Evolutionary conservation across 2,888 invertebrate genomes (phyloP).

Genomic region (Cantharis rufa): DNA sequence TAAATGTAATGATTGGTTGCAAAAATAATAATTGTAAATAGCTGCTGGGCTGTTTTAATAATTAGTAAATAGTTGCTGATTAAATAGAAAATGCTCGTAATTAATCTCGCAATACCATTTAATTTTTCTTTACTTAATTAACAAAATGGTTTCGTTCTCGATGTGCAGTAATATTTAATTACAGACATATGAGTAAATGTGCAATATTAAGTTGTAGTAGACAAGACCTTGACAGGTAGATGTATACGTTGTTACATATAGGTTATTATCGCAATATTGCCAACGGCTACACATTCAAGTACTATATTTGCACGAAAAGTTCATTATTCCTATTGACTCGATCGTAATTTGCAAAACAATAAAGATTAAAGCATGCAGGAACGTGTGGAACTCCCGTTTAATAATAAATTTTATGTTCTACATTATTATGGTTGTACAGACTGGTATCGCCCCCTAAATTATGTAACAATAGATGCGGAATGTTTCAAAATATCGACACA

Average conservation of each 20-base stretch:
- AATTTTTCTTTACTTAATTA: constrained; percentile 2
- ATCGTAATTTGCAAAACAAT: not conserved
- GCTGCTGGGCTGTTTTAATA: not conserved
- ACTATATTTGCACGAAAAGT: not conserved
- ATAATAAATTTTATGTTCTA: not conserved
- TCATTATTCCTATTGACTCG: constrained; percentile 7
- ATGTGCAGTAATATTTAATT: constrained; percentile 16
- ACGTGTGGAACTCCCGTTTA: not conserved
- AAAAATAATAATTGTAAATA: not conserved
- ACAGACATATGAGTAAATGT: constrained; percentile 13
- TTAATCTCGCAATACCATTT: not conserved
- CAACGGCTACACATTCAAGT: constrained; percentile 6
- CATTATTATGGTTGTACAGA: too few relatives aligned
- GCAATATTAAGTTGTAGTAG: constrained; percentile 17
- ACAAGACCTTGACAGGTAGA: constrained; percentile 10
- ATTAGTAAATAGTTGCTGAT: not conserved
- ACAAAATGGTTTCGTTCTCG: constrained; percentile 13
- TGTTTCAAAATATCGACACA: not conserved
- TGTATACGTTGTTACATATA: constrained; percentile 1
- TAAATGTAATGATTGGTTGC: not conserved
- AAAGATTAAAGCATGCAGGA: not conserved
- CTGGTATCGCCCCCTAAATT: not conserved
- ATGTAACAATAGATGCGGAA: not conserved
- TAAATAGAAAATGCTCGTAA: not conserved
- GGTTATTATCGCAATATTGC: constrained; percentile 10